These are phyloP conservation scores for Azorinus chamasolen DNA, from an alignment of 2,888 invertebrate genomes.

Conservation along the genomic window DNA sequence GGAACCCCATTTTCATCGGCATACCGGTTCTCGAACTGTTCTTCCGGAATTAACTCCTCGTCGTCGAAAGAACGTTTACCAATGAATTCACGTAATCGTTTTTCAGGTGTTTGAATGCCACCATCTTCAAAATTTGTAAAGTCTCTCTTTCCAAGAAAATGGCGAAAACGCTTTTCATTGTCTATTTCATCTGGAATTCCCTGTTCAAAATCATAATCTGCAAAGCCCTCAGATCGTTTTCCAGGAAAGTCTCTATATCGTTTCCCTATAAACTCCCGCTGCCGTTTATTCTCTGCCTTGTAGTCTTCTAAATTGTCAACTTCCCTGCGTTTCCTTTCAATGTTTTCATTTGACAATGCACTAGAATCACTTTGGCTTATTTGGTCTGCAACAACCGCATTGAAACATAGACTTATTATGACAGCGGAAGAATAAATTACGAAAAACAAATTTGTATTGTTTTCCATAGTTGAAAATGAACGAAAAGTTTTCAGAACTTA, in stretches of 20 bases:
- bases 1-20: slow-evolving; percentile 6
- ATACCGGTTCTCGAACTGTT: background rate
- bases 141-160: slow-evolving; percentile 56
- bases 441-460: background rate
- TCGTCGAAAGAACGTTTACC: slow-evolving; percentile 19
- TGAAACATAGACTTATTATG: background rate
- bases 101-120: slow-evolving; percentile 16
- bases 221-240: slow-evolving; percentile 21
- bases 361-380: background rate
- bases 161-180: slow-evolving; percentile 48
- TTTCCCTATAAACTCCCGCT: slow-evolving; percentile 45
- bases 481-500: too few species aligned
- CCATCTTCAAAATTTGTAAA: slow-evolving; percentile 8
- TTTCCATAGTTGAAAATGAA: background rate
- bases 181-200: slow-evolving; percentile 13
- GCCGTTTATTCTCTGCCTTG: slow-evolving; percentile 16
- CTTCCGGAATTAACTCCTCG: background rate
- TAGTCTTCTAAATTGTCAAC: slow-evolving; percentile 30
- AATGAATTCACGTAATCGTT: slow-evolving; percentile 50
- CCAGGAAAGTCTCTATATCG: slow-evolving; percentile 55
- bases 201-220: background rate
- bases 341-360: slow-evolving; percentile 17
- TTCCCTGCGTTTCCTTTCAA: slow-evolving; percentile 45
- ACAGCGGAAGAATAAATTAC: too few species aligned
- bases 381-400: background rate